Conservation (phyloP, 1,140 invertebrate genomes). For the Cotesia typhae region DNA sequence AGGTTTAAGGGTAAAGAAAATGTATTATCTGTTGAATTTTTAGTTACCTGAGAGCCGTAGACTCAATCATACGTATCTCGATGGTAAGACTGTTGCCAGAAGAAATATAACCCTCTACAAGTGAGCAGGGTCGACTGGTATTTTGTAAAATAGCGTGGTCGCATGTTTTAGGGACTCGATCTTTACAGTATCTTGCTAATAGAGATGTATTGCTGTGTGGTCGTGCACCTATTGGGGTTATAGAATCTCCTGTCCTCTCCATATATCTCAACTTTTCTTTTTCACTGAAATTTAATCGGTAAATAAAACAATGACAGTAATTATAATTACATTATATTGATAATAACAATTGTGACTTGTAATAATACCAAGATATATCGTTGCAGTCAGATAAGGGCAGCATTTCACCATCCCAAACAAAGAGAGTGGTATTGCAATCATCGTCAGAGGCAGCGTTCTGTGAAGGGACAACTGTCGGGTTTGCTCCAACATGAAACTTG, state of each 20-base stretch:
- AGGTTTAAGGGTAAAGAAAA: neutral
- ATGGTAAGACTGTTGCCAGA: slow-evolving; percentile 81
- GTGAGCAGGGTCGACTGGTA: slow-evolving; percentile 75
- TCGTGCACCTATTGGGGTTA: slow-evolving; percentile 64
- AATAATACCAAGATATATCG: slow-evolving; percentile 77
- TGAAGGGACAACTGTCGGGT: slow-evolving; percentile 53
- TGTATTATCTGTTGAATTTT: neutral
- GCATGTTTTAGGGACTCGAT: slow-evolving; percentile 79
- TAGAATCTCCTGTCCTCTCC: slow-evolving; percentile 56
- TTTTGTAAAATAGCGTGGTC: slow-evolving; percentile 76
- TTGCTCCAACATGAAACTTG: slow-evolving; percentile 80
- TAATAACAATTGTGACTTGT: too few relatives aligned
- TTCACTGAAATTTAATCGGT: slow-evolving; percentile 49
- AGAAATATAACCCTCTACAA: slow-evolving; percentile 85
- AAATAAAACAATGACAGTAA: slow-evolving; percentile 41
- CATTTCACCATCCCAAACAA: slow-evolving; percentile 85
- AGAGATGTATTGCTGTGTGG: slow-evolving; percentile 75
- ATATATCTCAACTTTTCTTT: slow-evolving; percentile 57
- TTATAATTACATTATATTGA: too few relatives aligned
- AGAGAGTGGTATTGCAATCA: slow-evolving; percentile 80
- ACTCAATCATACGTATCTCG: slow-evolving; percentile 80
- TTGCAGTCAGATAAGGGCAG: slow-evolving; percentile 80
- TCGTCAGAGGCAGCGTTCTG: slow-evolving; percentile 64
- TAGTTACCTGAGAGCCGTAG: slow-evolving; percentile 79
- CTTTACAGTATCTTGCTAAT: slow-evolving; percentile 80